Conservation (phyloP, 2,888 invertebrate species). For the Archips crataeganus region DNA sequence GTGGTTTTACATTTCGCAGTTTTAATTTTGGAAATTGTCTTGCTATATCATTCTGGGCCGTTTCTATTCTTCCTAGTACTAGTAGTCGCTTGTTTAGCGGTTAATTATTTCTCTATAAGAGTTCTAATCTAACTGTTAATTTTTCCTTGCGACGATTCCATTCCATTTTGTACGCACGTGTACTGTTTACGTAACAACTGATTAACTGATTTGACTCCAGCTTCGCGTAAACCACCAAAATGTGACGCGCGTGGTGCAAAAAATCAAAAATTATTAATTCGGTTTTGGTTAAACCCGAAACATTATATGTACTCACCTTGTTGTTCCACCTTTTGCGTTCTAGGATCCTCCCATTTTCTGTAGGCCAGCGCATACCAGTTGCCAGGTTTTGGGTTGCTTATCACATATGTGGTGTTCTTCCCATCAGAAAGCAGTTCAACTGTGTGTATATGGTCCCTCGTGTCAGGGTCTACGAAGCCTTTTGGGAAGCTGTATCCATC, state of each 20-base stretch:
- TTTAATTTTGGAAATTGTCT: too few relatives aligned
- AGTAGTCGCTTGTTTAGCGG: too few relatives aligned
- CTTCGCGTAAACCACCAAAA: background rate
- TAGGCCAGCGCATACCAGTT: constrained; percentile 93
- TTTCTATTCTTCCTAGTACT: too few relatives aligned
- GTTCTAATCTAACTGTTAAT: too few relatives aligned
- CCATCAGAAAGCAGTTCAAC: constrained; percentile 88
- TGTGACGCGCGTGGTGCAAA: background rate
- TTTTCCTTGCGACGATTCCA: too few relatives aligned
- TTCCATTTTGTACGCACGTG: background rate
- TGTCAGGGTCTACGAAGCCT: constrained; percentile 82
- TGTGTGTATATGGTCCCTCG: constrained; percentile 80
- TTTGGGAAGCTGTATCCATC: constrained; percentile 92
- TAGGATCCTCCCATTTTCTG: constrained; percentile 91
- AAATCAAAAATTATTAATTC: background rate
- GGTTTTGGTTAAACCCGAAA: background rate
- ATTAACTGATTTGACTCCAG: background rate
- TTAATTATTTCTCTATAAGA: too few relatives aligned
- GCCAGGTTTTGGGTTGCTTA: constrained; percentile 89
- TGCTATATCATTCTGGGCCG: too few relatives aligned
- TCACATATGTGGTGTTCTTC: constrained; percentile 84
- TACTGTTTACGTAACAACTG: background rate
- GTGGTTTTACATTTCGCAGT: too few relatives aligned
- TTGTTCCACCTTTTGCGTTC: constrained; percentile 89
- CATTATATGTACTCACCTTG: constrained; percentile 84